Evolutionary conservation across 2,797 vertebrate genomes (phyloP).

Genomic region (Anniella stebbinsi): DNA sequence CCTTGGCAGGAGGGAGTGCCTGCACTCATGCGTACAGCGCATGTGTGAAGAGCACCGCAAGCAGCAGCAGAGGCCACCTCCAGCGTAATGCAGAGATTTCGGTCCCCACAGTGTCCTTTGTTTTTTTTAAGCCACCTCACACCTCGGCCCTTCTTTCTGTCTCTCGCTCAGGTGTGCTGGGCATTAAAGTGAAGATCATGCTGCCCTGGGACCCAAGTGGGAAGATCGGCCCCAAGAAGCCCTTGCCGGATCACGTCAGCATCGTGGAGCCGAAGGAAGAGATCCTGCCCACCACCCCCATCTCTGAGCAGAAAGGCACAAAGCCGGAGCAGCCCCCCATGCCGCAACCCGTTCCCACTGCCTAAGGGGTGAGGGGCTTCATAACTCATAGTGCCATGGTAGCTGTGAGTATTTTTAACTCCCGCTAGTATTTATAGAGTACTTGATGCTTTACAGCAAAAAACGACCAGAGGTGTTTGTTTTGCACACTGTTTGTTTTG

Average conservation of each 20-base stretch:
- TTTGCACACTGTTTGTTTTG: too few species aligned
- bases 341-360: constrained; percentile 91
- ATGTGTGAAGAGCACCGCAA: too few species aligned
- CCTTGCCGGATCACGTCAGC: constrained; percentile 96
- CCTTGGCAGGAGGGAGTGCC: neutral
- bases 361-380: constrained; percentile 74
- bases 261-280: constrained; percentile 99
- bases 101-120: accelerated
- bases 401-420: too few species aligned
- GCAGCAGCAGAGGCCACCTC: too few species aligned
- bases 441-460: neutral
- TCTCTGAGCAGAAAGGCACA: constrained; percentile 97
- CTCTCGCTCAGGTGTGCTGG: constrained; percentile 87
- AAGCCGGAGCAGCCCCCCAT: constrained; percentile 94
- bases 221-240: constrained; percentile 99
- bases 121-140: accelerated
- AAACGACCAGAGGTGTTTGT: too few species aligned
- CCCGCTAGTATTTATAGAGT: neutral
- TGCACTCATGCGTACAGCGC: neutral
- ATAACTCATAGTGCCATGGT: neutral
- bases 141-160: neutral
- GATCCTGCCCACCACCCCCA: constrained; percentile 92
- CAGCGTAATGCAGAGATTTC: too few species aligned
- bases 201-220: constrained; percentile 98
- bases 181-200: constrained; percentile 99